Evolutionary conservation across 2,113 vertebrate genomes (phyloP), one percentile per base, ranked within the genome.

Genomic region (Engystomops pustulosus): DNA sequence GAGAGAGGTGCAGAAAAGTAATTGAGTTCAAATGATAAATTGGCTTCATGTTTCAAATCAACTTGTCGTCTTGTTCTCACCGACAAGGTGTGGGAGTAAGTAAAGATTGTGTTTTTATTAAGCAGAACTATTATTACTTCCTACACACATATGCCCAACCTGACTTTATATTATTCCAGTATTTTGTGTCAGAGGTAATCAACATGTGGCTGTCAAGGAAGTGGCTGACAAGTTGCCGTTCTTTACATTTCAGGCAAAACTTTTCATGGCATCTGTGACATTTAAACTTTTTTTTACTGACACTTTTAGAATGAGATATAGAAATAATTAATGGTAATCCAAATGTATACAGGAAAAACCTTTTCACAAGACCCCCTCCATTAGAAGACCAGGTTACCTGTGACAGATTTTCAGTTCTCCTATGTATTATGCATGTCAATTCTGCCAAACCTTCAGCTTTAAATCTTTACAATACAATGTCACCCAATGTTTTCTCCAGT

Each of bases 61-160:
- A 55, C 65, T 53, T 81, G 79, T 81, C 34, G 36, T 62, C 62
- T 69, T 44, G 55, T 65, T 44, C 38, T 53, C 72, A 34, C 72
- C 47, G 53, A 30, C 47, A 51, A 65, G 77, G 53, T 65, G 77
- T 65, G 7, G 38, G 77, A 79, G 58, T 45, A 12, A 65, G 55
- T 20, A 79, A 41, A 79, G 77, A 55, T 55, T 55, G 49, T 79
- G 53, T 60, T 65, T 79, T 79, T 79, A 65, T 65, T 79, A 79
- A 67, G 77, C 38, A 62, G 41, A 62, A 32, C 23, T 17, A 45
- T 65, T 62, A 60, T 60, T 79, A 62, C 58, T 45, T 79, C 36
- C 55, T 44, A 78, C 32, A 32, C 51, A 41, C 34, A 62, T 27
- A 45, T 62, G 58, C 36, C 53, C 58, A 60, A 58, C 18, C 32